phyloP scores from a whole-genome alignment of 2,113 vertebrate species.

The Eubucco bourcierii region DNA sequence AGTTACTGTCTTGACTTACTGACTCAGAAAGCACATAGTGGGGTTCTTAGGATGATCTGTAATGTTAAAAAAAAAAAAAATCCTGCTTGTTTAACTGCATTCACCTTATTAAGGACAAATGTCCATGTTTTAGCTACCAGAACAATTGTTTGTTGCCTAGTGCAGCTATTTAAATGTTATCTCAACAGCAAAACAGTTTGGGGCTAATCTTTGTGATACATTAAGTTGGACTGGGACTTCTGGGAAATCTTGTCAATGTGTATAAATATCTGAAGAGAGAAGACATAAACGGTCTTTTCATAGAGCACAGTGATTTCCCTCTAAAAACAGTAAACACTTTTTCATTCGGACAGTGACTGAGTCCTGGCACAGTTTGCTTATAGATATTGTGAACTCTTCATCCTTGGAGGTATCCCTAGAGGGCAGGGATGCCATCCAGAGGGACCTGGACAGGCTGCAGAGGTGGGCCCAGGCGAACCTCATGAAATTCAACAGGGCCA shows the following conservation, averaged over 20 bases:
- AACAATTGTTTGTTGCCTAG: not conserved
- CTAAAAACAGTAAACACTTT: not conserved
- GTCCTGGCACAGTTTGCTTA: not conserved
- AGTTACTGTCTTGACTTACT: not conserved
- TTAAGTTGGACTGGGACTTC: not conserved
- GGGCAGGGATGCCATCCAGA: too few species aligned
- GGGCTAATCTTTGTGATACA: not conserved
- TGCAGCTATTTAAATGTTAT: accelerated
- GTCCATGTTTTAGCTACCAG: not conserved
- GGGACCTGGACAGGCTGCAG: too few species aligned
- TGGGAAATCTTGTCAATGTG: not conserved
- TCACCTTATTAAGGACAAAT: not conserved
- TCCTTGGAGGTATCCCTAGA: not conserved
- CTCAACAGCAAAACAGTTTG: not conserved
- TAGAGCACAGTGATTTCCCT: not conserved
- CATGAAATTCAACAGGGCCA: too few species aligned
- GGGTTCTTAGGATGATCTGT: not conserved
- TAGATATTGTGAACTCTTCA: not conserved
- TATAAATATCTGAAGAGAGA: not conserved
- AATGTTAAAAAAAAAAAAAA: not conserved
- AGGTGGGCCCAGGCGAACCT: too few species aligned
- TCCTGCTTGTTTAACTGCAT: not conserved
- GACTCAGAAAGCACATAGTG: not conserved
- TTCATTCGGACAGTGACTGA: not conserved
- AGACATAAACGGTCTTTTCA: not conserved